phyloP scores from a whole-genome alignment of 1,140 invertebrate species.

The Solen grandis region DNA sequence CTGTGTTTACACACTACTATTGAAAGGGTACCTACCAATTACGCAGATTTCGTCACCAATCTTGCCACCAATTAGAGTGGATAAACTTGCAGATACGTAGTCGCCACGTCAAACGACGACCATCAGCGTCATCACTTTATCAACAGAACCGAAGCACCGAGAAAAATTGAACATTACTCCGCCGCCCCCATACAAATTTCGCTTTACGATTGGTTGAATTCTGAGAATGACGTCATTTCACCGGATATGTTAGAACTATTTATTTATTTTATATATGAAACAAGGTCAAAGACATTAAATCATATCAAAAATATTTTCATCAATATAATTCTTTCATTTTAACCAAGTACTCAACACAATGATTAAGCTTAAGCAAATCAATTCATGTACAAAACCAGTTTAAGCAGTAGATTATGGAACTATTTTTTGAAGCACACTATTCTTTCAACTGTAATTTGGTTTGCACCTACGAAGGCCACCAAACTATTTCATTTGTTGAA shows the following conservation, averaged over 20 bases:
- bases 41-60: conserved; percentile 96
- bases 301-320: not conserved
- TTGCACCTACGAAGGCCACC: too few species aligned
- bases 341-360: not conserved
- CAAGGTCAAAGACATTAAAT: not conserved
- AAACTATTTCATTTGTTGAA: too few species aligned
- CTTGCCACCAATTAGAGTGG: conserved; percentile 94
- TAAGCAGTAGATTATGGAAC: too few species aligned
- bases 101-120: conserved; percentile 95
- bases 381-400: too few species aligned
- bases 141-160: conserved; percentile 72
- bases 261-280: not conserved
- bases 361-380: not conserved
- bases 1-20: conserved; percentile 78
- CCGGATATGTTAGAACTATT: not conserved
- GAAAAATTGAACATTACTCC: conserved; percentile 53
- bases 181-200: not conserved
- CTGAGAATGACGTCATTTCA: conserved; percentile 32
- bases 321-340: not conserved
- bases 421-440: too few species aligned
- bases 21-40: conserved; percentile 90
- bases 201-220: conserved; percentile 34
- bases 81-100: conserved; percentile 94
- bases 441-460: too few species aligned
- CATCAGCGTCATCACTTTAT: conserved; percentile 90